Evolutionary conservation across 2,113 vertebrate species (phyloP).

Genomic region (Gallinago paraguaiae): DNA sequence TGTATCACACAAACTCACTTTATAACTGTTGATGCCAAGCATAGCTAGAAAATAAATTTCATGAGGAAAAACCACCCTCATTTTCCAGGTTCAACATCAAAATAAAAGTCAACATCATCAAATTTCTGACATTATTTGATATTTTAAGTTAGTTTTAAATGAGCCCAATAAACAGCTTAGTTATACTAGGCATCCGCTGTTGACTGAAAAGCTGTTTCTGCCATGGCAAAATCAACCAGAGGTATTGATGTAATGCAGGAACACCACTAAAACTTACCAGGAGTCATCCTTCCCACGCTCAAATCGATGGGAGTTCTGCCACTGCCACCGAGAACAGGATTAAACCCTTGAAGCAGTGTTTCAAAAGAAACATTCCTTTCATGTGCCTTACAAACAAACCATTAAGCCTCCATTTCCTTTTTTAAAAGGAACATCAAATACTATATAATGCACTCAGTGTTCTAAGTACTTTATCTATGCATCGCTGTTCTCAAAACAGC

Average conservation of each 20-base stretch:
- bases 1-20: not conserved
- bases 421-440: conserved; percentile 10
- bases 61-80: rapidly evolving
- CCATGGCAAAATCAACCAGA: rapidly evolving
- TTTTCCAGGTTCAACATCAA: not conserved
- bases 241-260: not conserved
- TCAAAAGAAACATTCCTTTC: not conserved
- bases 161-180: not conserved
- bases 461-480: conserved; percentile 9
- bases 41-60: not conserved
- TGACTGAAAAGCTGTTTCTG: not conserved
- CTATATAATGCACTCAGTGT: not conserved
- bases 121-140: not conserved
- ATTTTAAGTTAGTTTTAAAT: not conserved
- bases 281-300: not conserved
- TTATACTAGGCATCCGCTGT: not conserved
- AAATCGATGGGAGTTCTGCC: not conserved
- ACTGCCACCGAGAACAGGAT: not conserved
- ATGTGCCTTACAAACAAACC: not conserved
- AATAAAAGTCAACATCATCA: not conserved
- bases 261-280: not conserved
- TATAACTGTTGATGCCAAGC: not conserved
- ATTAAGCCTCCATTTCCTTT: not conserved
- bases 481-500: not conserved
- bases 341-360: not conserved